Evolutionary conservation across 2,797 vertebrate genomes (phyloP).

Genomic region (Platalea minor): DNA sequence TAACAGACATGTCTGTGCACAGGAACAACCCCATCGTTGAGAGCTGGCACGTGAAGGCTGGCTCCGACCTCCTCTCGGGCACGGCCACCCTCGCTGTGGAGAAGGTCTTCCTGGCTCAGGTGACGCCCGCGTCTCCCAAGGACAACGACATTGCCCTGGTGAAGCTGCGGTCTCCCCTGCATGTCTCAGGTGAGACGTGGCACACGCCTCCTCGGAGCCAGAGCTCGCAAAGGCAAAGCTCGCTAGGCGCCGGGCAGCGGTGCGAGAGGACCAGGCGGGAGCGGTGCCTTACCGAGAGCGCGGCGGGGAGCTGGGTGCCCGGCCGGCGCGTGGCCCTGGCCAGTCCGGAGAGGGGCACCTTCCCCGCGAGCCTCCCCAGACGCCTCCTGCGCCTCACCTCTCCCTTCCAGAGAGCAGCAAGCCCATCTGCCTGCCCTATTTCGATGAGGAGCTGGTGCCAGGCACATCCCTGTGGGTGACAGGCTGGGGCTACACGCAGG

Average conservation of each 20-base stretch:
- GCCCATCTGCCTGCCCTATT: constrained; percentile 88
- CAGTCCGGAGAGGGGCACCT: background rate
- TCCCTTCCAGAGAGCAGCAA: constrained; percentile 68
- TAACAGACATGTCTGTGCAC: background rate
- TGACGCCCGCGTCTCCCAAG: constrained; percentile 45
- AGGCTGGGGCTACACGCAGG: constrained; percentile 86
- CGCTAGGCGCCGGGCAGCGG: background rate
- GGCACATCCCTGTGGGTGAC: constrained; percentile 73
- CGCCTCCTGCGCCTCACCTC: background rate
- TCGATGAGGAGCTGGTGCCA: constrained; percentile 66
- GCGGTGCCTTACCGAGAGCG: fast-evolving
- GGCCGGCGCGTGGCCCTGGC: background rate
- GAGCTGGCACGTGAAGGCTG: constrained; percentile 82
- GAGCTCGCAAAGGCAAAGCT: background rate
- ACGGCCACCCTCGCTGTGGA: constrained; percentile 75
- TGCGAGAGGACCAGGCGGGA: fast-evolving
- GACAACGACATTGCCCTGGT: constrained; percentile 88
- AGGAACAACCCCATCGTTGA: constrained; percentile 64
- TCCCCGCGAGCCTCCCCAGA: fast-evolving
- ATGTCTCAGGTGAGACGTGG: constrained; percentile 73
- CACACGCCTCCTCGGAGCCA: fast-evolving
- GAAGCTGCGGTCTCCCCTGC: constrained; percentile 79
- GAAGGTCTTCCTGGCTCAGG: constrained; percentile 77
- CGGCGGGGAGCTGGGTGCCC: background rate
- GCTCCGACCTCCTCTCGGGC: constrained; percentile 67